Base-by-base conservation (phyloP, 2,888 invertebrate species). In the Euproctis similis region DNA sequence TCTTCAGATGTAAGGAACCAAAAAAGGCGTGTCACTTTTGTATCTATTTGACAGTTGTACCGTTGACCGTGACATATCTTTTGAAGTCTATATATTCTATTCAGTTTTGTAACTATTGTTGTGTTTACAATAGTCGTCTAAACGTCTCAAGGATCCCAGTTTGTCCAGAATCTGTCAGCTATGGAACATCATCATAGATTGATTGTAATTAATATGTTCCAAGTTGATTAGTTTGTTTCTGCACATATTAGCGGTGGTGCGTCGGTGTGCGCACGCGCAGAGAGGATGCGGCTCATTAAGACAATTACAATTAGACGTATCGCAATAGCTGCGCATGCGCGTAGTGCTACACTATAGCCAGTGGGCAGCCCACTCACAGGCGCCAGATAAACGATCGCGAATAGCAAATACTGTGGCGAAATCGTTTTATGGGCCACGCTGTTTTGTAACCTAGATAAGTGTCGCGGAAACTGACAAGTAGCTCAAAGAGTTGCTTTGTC, bases 211-310 rank as follows among this genome's bases (percentile, higher is more conserved):
- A 12, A 26, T 33, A 19, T 7, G 26, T 23, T 28, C 28, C 28
- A 22, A 27, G 10, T 28, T 18, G 12, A 21, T 30, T 8, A 12
- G 24, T 38, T 31, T 23, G 11, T 17, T 26, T 8, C 9, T 19
- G 20, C 31, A 36, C 21, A 34, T n/a, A 31, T 39, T 31, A 33
- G 25, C 30, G 4, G 26, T 31, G 30, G 28, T 37, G 28, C 17
- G 30, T 24, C 12, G 12, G 32, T 24, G 40, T 50, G 54, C 56
- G 58, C 59, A 50, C 58, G 59, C 70, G 65, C 63, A 59, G 49
- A 71, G 70, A 73, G 72, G 77, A 75, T 68, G 66, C 59, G 54
- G 48, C 65, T 69, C 61, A 76, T 76, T 75, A 72, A 59, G 54
- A 62, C 71, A 75, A 78, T 80, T 74, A 76, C 56, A 58, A 59